phyloP scores from a whole-genome alignment of 1,140 invertebrate genomes.

The Papilio aristodemus region DNA sequence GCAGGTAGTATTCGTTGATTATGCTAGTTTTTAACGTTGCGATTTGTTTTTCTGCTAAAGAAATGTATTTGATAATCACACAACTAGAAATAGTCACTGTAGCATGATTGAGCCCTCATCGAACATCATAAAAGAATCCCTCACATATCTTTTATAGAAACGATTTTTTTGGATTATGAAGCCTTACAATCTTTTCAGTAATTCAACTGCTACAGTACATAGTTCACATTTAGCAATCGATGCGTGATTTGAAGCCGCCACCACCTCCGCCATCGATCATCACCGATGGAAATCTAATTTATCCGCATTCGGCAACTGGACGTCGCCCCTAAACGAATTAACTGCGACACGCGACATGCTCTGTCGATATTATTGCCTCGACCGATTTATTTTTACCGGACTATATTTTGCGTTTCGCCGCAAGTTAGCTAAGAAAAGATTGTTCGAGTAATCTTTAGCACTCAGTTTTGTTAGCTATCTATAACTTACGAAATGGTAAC shows the following conservation, averaged over 20 bases:
- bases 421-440: slow-evolving; percentile 9
- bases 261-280: slow-evolving; percentile 61
- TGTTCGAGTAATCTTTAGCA: slow-evolving; percentile 25
- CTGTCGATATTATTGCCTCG: slow-evolving; percentile 39
- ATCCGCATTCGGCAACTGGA: slow-evolving; percentile 54
- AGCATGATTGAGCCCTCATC: too few relatives aligned
- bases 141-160: too few relatives aligned
- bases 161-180: too few relatives aligned
- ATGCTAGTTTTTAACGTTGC: not conserved
- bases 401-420: slow-evolving; percentile 10
- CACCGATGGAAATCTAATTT: slow-evolving; percentile 72
- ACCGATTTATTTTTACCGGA: slow-evolving; percentile 44
- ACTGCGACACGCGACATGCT: slow-evolving; percentile 53
- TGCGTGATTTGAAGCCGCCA: slow-evolving; percentile 16
- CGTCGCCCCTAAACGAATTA: slow-evolving; percentile 67
- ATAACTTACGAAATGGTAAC: not conserved
- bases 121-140: too few relatives aligned
- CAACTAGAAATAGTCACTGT: too few relatives aligned
- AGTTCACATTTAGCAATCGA: slow-evolving; percentile 1
- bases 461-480: not conserved
- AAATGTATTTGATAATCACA: too few relatives aligned
- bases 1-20: not conserved
- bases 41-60: not conserved
- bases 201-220: too few relatives aligned
- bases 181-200: too few relatives aligned